Base-by-base conservation (phyloP, 1,140 invertebrate genomes). In the Gerris buenoi region DNA sequence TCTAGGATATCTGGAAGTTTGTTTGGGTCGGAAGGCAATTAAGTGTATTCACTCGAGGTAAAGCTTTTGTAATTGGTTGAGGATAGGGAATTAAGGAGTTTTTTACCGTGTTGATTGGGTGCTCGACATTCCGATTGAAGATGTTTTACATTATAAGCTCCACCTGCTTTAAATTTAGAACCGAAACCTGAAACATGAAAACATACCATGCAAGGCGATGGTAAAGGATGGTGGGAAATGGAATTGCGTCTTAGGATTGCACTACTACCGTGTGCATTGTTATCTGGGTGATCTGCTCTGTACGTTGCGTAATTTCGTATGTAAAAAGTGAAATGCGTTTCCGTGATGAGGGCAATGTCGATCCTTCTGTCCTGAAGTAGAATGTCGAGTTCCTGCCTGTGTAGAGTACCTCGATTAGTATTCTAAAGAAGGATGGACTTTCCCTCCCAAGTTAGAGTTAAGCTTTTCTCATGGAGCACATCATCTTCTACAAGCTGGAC, bases 131-230 rank as follows among this genome's bases (percentile, higher is more conserved):
- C 77, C 77, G 76, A 79, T 27, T 70, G 64, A 13, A 67, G 69
- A 59, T 78, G 74, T 72, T 79, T 79, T 15, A 75, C 75, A 68
- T 79, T 80, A 57, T 73, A 79, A 64, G 79, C 76, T 0, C 77
- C 77, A 18, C 74, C 76, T 2, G 70, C 72, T 26, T 78, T 71
- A 67, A 77, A 78, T 63, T 71, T 68, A 10, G 65, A 59, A 5
- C 77, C 76, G 22, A 79, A 66, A 57, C 75, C 63, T 65, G 72
- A 73, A 14, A 73, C 72, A 68, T 74, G 72, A 2, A 74, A 18
- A 27, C 68, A 59, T 27, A 69, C 60, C 25, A 27, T 67, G 60
- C 27, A 3, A 56, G 27, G 70, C 63, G 65, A 65, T 18, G 65
- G 58, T 2, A 57, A 56, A 63, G 68, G 67, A 64, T 73, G 65